phyloP scores from a whole-genome alignment of 1,140 invertebrate genomes.

The Saccostrea glomerata region DNA sequence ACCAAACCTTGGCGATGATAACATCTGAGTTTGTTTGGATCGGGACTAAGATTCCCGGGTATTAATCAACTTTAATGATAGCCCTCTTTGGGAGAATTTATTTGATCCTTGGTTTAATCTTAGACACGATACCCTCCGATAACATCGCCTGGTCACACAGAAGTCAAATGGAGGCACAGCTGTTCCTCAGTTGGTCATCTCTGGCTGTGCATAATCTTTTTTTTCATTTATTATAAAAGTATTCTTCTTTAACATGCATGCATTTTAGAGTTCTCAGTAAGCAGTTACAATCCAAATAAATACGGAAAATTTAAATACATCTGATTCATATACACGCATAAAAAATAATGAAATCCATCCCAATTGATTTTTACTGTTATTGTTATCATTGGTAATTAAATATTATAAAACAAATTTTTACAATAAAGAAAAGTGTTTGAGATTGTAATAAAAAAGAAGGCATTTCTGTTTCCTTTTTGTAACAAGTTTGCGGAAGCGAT shows the following conservation, averaged over 20 bases:
- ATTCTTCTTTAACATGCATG: neutral
- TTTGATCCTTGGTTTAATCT: slow-evolving; percentile 23
- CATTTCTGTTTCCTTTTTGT: neutral
- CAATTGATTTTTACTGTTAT: too few species aligned
- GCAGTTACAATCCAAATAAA: too few species aligned
- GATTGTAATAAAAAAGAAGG: neutral
- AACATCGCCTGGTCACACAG: slow-evolving; percentile 20
- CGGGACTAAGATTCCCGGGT: slow-evolving; percentile 17
- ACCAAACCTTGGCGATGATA: slow-evolving; percentile 1
- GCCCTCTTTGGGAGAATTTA: slow-evolving; percentile 23
- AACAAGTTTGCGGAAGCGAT: neutral
- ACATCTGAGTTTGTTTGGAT: slow-evolving; percentile 26
- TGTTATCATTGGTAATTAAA: neutral
- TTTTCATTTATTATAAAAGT: neutral
- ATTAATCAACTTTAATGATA: slow-evolving; percentile 37
- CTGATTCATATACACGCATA: too few species aligned
- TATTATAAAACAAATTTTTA: neutral
- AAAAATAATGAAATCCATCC: too few species aligned
- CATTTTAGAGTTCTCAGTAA: neutral
- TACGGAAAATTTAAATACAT: too few species aligned
- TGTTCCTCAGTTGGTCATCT: neutral
- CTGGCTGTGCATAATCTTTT: neutral
- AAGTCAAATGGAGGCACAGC: slow-evolving; percentile 7
- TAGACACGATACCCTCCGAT: slow-evolving; percentile 2
- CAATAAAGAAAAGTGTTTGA: neutral